Conservation (phyloP, 2,888 invertebrate genomes). For the Trissolcus brochymenae region DNA sequence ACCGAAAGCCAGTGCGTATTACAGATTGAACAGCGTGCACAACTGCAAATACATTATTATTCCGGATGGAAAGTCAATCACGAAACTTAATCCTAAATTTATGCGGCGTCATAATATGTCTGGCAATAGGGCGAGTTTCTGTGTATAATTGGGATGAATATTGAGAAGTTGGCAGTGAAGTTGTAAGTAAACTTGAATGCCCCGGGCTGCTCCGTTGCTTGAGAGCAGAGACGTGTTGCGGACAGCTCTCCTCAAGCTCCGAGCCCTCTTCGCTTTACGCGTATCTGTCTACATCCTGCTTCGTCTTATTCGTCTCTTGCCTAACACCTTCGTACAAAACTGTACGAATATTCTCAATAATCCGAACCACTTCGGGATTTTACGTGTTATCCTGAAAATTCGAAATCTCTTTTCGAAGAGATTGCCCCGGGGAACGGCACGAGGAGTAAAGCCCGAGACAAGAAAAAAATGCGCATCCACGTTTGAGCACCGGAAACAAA, state of each 20-base stretch:
- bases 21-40: constrained; percentile 33
- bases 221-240: constrained; percentile 77
- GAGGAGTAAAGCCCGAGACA: constrained; percentile 45
- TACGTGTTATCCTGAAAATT: constrained; percentile 54
- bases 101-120: constrained; percentile 57
- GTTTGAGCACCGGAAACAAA: constrained; percentile 42
- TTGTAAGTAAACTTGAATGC: constrained; percentile 76
- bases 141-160: constrained; percentile 76
- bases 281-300: constrained; percentile 62
- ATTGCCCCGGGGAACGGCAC: constrained; percentile 47
- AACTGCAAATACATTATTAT: constrained; percentile 53
- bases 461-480: constrained; percentile 33
- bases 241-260: constrained; percentile 69
- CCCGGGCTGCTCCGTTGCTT: constrained; percentile 73
- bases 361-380: constrained; percentile 58
- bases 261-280: constrained; percentile 63
- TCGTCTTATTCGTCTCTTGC: constrained; percentile 49
- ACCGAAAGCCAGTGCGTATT: constrained; percentile 13
- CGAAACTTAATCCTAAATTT: constrained; percentile 58
- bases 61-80: constrained; percentile 59
- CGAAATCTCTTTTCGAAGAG: constrained; percentile 49
- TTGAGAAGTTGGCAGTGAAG: constrained; percentile 76
- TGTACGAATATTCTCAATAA: constrained; percentile 70
- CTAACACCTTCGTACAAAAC: constrained; percentile 64
- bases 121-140: constrained; percentile 56